Evolutionary conservation across 2,113 vertebrate genomes (phyloP).

Genomic region (Melierax canorus): DNA sequence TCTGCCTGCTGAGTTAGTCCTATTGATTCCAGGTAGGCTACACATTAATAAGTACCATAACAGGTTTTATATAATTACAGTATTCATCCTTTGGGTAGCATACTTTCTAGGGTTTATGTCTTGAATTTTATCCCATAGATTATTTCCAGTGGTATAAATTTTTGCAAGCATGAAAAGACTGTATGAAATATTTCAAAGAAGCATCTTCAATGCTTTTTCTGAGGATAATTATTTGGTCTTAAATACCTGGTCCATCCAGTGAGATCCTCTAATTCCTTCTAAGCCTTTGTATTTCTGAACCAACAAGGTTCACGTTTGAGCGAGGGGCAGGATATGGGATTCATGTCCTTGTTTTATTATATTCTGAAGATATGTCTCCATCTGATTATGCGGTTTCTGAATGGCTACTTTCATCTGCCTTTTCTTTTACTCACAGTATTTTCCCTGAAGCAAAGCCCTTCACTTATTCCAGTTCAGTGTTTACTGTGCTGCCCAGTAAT

Average conservation of each 20-base stretch:
- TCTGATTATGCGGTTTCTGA: not conserved
- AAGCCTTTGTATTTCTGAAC: not conserved
- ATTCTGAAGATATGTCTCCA: not conserved
- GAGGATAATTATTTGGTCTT: not conserved
- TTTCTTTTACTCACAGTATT: not conserved
- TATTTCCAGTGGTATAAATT: not conserved
- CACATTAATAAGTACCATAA: slow-evolving; percentile 1
- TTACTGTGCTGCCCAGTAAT: not conserved
- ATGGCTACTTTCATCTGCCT: slow-evolving; percentile 19
- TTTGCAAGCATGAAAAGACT: not conserved
- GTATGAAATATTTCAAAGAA: not conserved
- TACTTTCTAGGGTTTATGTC: not conserved
- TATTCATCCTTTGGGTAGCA: not conserved
- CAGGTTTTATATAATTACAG: slow-evolving; percentile 22
- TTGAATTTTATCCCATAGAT: not conserved
- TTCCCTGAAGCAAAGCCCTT: slow-evolving; percentile 1
- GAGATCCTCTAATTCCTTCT: not conserved
- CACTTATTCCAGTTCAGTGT: not conserved
- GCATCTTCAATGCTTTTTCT: not conserved
- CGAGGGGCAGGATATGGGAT: not conserved
- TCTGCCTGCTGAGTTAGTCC: slow-evolving; percentile 8
- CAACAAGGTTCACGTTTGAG: not conserved
- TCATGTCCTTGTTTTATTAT: not conserved
- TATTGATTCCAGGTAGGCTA: slow-evolving; percentile 17
- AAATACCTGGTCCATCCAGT: not conserved